These are phyloP conservation scores for Sinhomidia bicolor DNA, from an alignment of 2,888 invertebrate species.

Conservation along the genomic window DNA sequence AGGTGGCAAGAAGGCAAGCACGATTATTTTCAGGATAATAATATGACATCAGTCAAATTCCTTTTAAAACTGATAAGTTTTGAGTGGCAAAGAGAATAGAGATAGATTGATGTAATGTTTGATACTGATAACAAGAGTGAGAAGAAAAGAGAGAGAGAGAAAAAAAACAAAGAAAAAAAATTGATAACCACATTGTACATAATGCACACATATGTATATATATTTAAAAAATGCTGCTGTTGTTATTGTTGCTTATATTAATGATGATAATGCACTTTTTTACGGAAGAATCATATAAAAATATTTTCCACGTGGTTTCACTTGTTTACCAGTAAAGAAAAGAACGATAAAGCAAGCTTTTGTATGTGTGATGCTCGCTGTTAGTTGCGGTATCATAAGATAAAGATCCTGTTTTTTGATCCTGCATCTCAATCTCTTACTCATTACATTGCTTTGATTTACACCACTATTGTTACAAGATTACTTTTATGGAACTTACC, in stretches of 20 bases:
- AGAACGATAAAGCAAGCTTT: background rate
- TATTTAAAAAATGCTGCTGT: background rate
- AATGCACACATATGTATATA: background rate
- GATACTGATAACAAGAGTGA: slow-evolving; percentile 19
- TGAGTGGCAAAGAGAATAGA: slow-evolving; percentile 23
- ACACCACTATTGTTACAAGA: slow-evolving; percentile 33
- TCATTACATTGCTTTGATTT: slow-evolving; percentile 9
- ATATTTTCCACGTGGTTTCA: slow-evolving; percentile 44
- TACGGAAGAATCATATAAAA: slow-evolving; percentile 30
- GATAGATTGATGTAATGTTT: slow-evolving; percentile 35
- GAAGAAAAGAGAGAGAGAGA: background rate
- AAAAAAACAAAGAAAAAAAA: background rate
- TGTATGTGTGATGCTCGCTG: background rate
- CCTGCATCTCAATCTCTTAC: slow-evolving; percentile 51
- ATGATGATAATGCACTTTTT: slow-evolving; percentile 38
- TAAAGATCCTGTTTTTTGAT: slow-evolving; percentile 57
- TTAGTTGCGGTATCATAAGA: too few species aligned
- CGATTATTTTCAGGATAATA: slow-evolving; percentile 34
- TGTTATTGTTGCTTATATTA: too few species aligned
- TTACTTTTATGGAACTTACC: slow-evolving; percentile 17
- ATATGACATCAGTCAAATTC: slow-evolving; percentile 59
- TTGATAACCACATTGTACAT: background rate
- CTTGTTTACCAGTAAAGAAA: background rate
- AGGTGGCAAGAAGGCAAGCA: too few species aligned
- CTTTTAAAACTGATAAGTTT: slow-evolving; percentile 41